These are phyloP conservation scores for Ectobius pallidus DNA, from an alignment of 2,888 invertebrate genomes.

Conservation along the genomic window DNA sequence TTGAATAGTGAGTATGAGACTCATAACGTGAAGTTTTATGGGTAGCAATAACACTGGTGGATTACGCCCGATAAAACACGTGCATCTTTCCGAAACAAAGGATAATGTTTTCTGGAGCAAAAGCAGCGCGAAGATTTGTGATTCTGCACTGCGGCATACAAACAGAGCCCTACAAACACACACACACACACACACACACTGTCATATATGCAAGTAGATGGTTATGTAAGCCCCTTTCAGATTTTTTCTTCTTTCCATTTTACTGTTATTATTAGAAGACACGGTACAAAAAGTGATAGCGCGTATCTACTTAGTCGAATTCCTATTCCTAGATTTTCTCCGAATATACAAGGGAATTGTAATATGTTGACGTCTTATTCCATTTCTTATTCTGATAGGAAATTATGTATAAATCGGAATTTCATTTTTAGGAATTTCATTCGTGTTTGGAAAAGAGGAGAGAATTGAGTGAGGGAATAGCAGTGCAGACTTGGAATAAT, in stretches of 20 bases:
- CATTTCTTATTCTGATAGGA: background rate
- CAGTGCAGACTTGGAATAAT: too few relatives aligned
- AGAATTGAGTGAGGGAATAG: too few relatives aligned
- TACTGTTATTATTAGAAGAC: background rate
- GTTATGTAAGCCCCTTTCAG: background rate
- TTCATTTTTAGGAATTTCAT: too few relatives aligned
- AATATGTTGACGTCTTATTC: background rate
- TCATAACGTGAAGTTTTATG: background rate
- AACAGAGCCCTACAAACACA: background rate
- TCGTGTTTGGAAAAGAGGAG: too few relatives aligned
- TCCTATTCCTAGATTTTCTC: background rate
- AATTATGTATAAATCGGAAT: too few relatives aligned
- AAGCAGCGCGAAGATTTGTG: background rate
- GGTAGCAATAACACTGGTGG: background rate
- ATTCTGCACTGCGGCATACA: background rate
- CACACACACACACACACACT: background rate
- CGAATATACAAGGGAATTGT: background rate
- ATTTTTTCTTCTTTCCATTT: background rate
- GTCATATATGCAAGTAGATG: background rate
- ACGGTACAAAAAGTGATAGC: background rate
- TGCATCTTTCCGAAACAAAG: background rate
- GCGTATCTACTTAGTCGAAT: background rate
- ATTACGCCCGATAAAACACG: background rate
- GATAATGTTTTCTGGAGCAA: background rate
- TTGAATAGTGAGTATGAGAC: background rate